A percentile compares a stretch with the other conserved stretches of the same genome.
Evolutionary conservation across 2,113 vertebrate genomes (phyloP).

Genomic region (Syngnathus scovelli): DNA sequence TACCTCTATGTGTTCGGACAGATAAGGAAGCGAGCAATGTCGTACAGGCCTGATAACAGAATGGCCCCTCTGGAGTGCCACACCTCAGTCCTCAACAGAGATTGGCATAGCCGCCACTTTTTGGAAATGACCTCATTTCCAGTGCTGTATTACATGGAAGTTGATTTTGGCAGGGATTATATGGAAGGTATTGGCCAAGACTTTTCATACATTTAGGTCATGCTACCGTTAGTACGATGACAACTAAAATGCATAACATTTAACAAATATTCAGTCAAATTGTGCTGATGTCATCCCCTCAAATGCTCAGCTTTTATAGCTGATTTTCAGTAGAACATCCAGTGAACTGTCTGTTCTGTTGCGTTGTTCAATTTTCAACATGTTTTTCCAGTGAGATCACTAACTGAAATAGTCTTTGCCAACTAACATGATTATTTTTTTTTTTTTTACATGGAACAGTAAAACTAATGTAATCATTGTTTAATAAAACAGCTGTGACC

Average conservation of each 20-base stretch:
- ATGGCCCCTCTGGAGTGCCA: constrained; percentile 37
- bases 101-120: constrained; percentile 41
- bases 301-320: neutral
- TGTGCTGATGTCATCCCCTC: neutral
- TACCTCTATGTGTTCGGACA: constrained; percentile 58
- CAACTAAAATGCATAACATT: neutral
- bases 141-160: constrained; percentile 35
- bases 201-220: constrained; percentile 28
- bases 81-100: constrained; percentile 36
- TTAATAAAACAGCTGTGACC: too few species aligned
- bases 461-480: too few species aligned
- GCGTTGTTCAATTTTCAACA: too few species aligned
- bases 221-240: neutral
- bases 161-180: constrained; percentile 63
- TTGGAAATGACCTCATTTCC: constrained; percentile 48
- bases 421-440: too few species aligned
- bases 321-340: neutral
- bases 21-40: constrained; percentile 66
- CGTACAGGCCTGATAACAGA: constrained; percentile 54
- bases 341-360: too few species aligned
- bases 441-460: too few species aligned
- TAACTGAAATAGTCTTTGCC: too few species aligned
- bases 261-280: neutral
- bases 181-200: constrained; percentile 32
- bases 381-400: too few species aligned